Conservation (phyloP, 2,888 invertebrate genomes). For the Helleia helle region DNA sequence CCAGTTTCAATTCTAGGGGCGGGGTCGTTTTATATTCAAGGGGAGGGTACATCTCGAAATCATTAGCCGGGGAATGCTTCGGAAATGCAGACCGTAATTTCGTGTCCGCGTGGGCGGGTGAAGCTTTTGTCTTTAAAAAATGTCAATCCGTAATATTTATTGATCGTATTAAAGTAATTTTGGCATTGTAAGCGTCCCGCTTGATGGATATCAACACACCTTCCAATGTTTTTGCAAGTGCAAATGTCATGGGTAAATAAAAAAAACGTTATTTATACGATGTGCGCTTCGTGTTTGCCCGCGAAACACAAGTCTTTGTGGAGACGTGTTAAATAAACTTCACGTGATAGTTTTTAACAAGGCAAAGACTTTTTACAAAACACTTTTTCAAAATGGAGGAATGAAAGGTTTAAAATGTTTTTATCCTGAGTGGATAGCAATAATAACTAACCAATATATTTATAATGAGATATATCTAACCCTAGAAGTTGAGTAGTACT, state of each 20-base stretch:
- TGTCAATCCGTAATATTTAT: conserved; percentile 52
- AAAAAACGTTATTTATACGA: background rate
- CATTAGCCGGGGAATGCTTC: conserved; percentile 67
- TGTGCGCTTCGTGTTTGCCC: background rate
- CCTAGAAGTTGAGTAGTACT: no score
- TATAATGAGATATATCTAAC: no score
- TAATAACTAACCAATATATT: no score
- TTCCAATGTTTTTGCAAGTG: no score
- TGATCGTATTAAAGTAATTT: background rate
- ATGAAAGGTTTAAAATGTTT: no score
- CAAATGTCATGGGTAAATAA: background rate
- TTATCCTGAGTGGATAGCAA: no score
- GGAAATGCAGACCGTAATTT: conserved; percentile 60
- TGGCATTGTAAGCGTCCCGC: background rate
- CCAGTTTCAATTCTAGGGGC: conserved; percentile 68
- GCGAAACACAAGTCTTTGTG: background rate
- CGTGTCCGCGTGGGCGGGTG: conserved; percentile 64
- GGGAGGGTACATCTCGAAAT: conserved; percentile 69
- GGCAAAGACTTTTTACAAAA: no score
- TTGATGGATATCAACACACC: background rate
- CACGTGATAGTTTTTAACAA: no score
- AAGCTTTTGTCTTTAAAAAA: conserved; percentile 67
- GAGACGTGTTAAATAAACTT: background rate
- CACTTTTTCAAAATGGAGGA: no score
- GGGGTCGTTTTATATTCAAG: conserved; percentile 70